Conservation (phyloP, 2,113 vertebrate genomes). For the Lepisosteus oculatus region DNA sequence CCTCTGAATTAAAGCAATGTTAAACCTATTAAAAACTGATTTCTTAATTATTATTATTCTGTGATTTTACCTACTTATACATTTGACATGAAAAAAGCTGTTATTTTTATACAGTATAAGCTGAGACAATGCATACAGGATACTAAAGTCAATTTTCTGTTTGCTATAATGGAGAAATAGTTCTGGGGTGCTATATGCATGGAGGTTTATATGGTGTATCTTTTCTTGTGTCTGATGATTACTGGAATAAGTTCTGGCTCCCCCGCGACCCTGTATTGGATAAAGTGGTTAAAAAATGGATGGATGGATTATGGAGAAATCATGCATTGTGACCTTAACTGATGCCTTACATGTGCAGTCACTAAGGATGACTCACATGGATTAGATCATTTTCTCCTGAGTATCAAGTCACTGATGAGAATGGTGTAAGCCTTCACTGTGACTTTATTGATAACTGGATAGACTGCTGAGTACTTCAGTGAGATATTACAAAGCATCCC, state of each 20-base stretch:
- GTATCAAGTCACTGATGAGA: not conserved
- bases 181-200: too few species aligned
- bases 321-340: not conserved
- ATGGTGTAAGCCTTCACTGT: not conserved
- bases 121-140: not conserved
- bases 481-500: not conserved
- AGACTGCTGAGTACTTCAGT: slow-evolving; percentile 3
- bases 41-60: not conserved
- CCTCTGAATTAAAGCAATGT: too few species aligned
- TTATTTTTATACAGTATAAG: not conserved
- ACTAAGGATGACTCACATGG: slow-evolving; percentile 8
- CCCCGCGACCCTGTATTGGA: too few species aligned
- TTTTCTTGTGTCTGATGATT: not conserved
- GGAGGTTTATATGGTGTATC: not conserved
- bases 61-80: not conserved
- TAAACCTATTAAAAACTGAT: too few species aligned
- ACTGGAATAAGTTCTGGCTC: too few species aligned
- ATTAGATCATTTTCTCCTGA: slow-evolving; percentile 11
- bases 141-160: not conserved
- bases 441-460: slow-evolving; percentile 9
- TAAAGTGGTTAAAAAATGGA: too few species aligned
- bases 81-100: not conserved
- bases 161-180: too few species aligned
- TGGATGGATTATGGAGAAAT: not conserved
- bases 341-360: not conserved